Percentiles rank a stretch among this genome's conserved stretches.
Evolutionary conservation across 2,888 invertebrate genomes (phyloP).

Genomic region (Drosophila pullipes): DNA sequence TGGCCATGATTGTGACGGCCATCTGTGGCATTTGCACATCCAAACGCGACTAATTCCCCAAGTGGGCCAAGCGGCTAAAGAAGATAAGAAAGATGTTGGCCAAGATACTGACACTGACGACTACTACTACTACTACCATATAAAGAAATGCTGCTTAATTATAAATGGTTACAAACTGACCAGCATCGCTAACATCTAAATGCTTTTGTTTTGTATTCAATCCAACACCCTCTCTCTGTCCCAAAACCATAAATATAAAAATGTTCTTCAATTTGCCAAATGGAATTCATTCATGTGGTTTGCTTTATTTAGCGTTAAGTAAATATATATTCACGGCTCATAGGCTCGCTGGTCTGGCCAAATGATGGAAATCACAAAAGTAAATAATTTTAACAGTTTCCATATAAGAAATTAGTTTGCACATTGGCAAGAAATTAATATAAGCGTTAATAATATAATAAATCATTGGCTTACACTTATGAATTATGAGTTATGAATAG

Average conservation of each 20-base stretch:
- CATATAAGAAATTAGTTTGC: not conserved
- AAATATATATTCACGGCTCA: constrained; percentile 5
- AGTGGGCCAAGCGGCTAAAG: not conserved
- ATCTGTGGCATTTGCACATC: not conserved
- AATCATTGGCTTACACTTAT: not conserved
- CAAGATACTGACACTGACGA: not conserved
- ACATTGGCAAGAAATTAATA: not conserved
- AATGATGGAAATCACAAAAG: not conserved
- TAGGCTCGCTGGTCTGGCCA: not conserved
- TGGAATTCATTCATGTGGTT: constrained; percentile 5
- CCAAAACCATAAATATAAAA: not conserved
- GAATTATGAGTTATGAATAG: not conserved
- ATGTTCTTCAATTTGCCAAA: constrained; percentile 7
- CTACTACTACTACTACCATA: not conserved
- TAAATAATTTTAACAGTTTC: not conserved
- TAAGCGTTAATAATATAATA: not conserved
- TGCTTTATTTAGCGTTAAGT: constrained; percentile 10
- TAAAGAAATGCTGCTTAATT: not conserved
- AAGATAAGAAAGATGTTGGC: not conserved
- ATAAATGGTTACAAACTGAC: not conserved
- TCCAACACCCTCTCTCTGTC: not conserved
- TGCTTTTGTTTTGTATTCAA: constrained; percentile 8
- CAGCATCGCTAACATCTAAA: constrained; percentile 6
- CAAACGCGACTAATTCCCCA: not conserved
- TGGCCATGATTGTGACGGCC: not conserved